phyloP scores from a whole-genome alignment of 2,797 vertebrate genomes.

The Argentina silus region DNA sequence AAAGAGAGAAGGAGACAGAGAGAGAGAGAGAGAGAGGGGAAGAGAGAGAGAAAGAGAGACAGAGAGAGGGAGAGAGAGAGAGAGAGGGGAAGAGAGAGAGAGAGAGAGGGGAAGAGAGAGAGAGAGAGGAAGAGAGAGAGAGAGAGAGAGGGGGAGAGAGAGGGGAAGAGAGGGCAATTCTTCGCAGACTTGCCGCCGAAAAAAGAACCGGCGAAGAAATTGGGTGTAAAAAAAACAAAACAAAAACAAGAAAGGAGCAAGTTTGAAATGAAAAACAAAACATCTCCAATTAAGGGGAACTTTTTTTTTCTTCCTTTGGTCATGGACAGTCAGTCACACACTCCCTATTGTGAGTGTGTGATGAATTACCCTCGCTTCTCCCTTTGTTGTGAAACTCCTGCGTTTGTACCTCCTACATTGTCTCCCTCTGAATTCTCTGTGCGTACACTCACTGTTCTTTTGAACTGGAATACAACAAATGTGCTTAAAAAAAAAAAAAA shows the following conservation, averaged over 20 bases:
- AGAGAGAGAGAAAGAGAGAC: conserved; percentile 33
- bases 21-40: not conserved
- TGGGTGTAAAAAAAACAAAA: conserved; percentile 51
- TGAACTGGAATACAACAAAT: conserved; percentile 63
- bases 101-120: conserved; percentile 14
- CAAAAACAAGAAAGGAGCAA: conserved; percentile 48
- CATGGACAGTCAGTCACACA: conserved; percentile 76
- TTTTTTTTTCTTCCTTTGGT: conserved; percentile 62
- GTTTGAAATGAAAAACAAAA: conserved; percentile 58
- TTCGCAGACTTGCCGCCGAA: conserved; percentile 45
- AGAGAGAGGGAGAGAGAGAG: conserved; percentile 18
- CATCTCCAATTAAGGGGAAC: conserved; percentile 74
- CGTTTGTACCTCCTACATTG: conserved; percentile 72
- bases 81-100: conserved; percentile 5
- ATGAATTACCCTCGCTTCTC: conserved; percentile 70
- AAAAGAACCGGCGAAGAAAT: conserved; percentile 60
- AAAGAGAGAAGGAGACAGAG: conserved; percentile 47
- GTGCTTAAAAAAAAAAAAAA: too few relatives aligned
- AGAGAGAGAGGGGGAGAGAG: not conserved
- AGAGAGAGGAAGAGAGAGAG: conserved; percentile 19
- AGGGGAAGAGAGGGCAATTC: conserved; percentile 53
- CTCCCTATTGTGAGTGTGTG: conserved; percentile 68
- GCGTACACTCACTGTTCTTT: conserved; percentile 73
- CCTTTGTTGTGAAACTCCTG: conserved; percentile 73
- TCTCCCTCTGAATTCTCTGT: conserved; percentile 70